Evolutionary conservation across 2,113 vertebrate species (phyloP), one percentile per base, ranked within the genome.

Genomic region (Rousettus leschenaultii): DNA sequence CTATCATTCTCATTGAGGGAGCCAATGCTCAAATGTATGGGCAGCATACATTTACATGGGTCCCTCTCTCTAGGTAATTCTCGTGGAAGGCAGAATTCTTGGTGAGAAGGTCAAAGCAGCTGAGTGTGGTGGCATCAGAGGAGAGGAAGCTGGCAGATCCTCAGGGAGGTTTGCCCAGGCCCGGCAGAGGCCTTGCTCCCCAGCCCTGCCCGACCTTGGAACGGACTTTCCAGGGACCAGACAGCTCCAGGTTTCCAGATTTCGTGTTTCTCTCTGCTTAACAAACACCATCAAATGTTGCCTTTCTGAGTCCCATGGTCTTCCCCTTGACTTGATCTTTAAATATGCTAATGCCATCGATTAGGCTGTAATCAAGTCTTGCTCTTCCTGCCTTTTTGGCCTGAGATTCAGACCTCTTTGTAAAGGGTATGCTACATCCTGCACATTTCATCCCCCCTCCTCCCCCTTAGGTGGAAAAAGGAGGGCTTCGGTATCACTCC

Each of bases 341-440:
- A 96, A 97, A 86, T 96, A 97, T 96, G 96, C 95, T 95, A 97
- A 97, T 97, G 3, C 12, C 73, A 94, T 96, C 1, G 33, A 95
- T 94, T 63, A 16, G 68, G 48, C 86, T 93, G 89, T 86, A 96
- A 97, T 93, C 93, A 96, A 70, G 78, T 48, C 91, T 97, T 85
- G 91, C 63, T 92, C 88, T 88, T 94, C 63, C 40, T 68, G 85
- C n/a, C 82, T 74, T 77, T 82, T 78, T 74, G 43, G 82, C 40
- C 79, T 73, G 38, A 18, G 57, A 87, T 48, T 55, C 65, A 79
- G 89, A 86, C 59, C 77, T 90, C 71, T 89, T 79, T 74, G 87
- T 86, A 71, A 92, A 94, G 45, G 24, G 40, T 38, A 45, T 19
- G n/a, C 75, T 86, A 45, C 12, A 63, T 55, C 68, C 33, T 66